Conservation (phyloP, 2,888 invertebrate species). For the Drosophila aldrichi region DNA sequence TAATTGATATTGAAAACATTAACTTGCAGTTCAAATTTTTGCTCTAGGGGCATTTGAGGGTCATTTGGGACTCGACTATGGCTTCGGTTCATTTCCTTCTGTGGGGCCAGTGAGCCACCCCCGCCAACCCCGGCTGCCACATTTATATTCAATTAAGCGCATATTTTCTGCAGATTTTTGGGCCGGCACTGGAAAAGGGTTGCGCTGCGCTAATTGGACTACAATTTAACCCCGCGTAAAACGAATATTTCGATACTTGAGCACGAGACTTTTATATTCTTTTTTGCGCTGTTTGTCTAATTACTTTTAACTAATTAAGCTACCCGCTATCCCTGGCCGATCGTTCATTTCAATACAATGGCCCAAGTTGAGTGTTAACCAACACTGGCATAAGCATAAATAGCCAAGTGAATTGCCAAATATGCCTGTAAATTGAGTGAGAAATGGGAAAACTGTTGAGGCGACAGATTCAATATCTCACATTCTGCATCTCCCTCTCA, state of each 20-base stretch:
- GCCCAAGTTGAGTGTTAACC: conserved; percentile 34
- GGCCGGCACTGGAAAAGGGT: conserved; percentile 38
- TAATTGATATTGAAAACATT: conserved; percentile 77
- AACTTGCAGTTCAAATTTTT: conserved; percentile 35
- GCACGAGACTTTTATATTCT: conserved; percentile 19
- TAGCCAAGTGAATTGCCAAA: conserved; percentile 22
- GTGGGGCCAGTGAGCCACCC: not conserved
- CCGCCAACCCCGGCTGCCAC: not conserved
- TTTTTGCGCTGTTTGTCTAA: conserved; percentile 59
- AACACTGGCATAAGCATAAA: conserved; percentile 32
- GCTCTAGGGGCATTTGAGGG: conserved; percentile 40
- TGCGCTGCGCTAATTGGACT: conserved; percentile 61
- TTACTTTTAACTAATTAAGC: conserved; percentile 68
- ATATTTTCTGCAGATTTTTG: conserved; percentile 65
- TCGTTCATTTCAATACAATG: conserved; percentile 65
- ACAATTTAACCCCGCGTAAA: conserved; percentile 10
- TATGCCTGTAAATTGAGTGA: conserved; percentile 18
- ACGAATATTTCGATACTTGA: not conserved
- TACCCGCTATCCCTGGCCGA: conserved; percentile 8
- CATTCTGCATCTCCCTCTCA: not conserved
- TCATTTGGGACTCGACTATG: conserved; percentile 37
- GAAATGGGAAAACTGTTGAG: conserved; percentile 18
- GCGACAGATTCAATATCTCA: not conserved
- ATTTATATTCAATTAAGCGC: conserved; percentile 69
- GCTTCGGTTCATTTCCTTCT: conserved; percentile 14